Evolutionary conservation across 2,113 vertebrate species (phyloP).

Genomic region (Centropus unirufus): DNA sequence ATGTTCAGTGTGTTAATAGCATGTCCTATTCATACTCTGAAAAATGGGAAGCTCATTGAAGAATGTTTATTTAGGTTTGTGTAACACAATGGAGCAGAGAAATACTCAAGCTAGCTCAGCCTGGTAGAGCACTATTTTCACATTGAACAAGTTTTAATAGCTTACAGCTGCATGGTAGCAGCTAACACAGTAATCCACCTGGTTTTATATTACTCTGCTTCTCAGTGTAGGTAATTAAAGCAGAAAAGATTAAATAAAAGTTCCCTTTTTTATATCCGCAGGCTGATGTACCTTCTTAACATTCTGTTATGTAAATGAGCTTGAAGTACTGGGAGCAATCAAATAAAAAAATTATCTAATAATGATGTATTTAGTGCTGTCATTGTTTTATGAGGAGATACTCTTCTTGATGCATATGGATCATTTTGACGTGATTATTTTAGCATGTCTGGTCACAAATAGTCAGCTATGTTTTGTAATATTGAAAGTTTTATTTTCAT

Average conservation of each 20-base stretch:
- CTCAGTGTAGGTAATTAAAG: not conserved
- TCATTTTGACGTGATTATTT: not conserved
- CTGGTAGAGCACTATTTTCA: not conserved
- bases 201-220: not conserved
- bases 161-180: slow-evolving; percentile 18
- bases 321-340: not conserved
- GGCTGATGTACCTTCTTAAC: not conserved
- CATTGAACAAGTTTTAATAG: not conserved
- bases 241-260: not conserved
- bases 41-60: not conserved
- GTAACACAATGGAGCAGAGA: not conserved
- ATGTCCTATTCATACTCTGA: not conserved
- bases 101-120: not conserved
- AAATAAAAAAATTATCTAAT: not conserved
- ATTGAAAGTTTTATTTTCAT: not conserved
- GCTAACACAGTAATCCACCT: not conserved
- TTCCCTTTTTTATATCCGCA: not conserved
- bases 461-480: not conserved
- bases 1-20: not conserved
- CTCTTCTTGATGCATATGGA: not conserved
- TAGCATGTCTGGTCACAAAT: not conserved
- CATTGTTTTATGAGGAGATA: not conserved
- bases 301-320: not conserved
- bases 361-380: not conserved
- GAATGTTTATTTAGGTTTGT: not conserved